Evolutionary conservation across 1,140 invertebrate genomes (phyloP).

Genomic region (Ceratosolen solmsi): DNA sequence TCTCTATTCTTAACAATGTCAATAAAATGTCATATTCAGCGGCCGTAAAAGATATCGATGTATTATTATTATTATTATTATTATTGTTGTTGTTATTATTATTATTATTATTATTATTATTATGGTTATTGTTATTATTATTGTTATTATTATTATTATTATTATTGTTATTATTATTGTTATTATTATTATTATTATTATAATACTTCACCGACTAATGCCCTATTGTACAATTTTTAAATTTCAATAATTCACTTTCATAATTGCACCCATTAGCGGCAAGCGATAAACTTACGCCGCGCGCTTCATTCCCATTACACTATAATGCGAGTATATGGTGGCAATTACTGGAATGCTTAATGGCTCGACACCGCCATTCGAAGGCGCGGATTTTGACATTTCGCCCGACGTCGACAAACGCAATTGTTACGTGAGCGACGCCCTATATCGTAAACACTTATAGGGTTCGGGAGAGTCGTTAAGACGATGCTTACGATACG

Average conservation of each 20-base stretch:
- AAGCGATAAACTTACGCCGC: neutral
- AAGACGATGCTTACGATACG: too few relatives aligned
- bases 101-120: too few relatives aligned
- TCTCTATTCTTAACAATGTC: neutral
- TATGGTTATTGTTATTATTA: too few relatives aligned
- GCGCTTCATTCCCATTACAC: neutral
- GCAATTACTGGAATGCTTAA: neutral
- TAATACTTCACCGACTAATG: neutral
- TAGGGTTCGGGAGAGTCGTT: too few relatives aligned
- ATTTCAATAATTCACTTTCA: neutral
- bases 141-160: too few relatives aligned
- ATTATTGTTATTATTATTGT: too few relatives aligned
- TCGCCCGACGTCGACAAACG: neutral
- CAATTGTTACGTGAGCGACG: neutral
- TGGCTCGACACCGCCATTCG: neutral
- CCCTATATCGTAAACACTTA: neutral
- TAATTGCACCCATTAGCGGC: neutral
- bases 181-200: too few relatives aligned
- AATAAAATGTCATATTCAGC: neutral
- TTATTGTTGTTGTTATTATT: too few relatives aligned
- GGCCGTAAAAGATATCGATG: neutral
- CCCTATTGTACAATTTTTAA: conserved; percentile 8
- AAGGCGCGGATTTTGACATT: neutral
- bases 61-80: too few relatives aligned
- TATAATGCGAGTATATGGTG: conserved; percentile 11